Evolutionary conservation across 2,113 vertebrate species (phyloP).

Genomic region (Zosterops borbonicus): DNA sequence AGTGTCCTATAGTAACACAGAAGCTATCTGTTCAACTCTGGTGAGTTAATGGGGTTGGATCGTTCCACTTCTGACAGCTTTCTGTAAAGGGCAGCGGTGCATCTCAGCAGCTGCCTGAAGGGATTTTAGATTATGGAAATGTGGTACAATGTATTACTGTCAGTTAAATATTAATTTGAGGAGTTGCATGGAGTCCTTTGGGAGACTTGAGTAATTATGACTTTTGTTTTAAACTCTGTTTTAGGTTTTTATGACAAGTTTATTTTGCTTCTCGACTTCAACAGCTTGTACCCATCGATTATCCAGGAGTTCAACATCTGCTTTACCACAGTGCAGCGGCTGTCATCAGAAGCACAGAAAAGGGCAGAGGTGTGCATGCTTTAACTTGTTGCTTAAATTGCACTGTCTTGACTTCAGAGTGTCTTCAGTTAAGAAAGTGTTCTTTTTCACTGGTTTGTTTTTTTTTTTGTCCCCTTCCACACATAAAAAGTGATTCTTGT

Average conservation of each 20-base stretch:
- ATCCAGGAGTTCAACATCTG: constrained; percentile 99
- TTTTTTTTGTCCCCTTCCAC: not conserved
- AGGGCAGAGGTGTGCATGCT: constrained; percentile 54
- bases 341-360: constrained; percentile 70
- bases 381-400: not conserved
- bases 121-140: not conserved
- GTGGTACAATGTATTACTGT: not conserved
- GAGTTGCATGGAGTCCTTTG: not conserved
- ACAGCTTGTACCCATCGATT: constrained; percentile 98
- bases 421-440: not conserved
- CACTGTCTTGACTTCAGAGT: not conserved
- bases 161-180: not conserved
- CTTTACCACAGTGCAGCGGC: constrained; percentile 92
- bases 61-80: constrained; percentile 76
- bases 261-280: constrained; percentile 98
- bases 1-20: constrained; percentile 76
- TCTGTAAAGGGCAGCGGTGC: not conserved
- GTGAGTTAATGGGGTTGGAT: constrained; percentile 71
- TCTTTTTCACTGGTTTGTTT: not conserved
- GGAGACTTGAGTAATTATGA: not conserved
- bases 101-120: not conserved
- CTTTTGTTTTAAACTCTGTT: constrained; percentile 57
- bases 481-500: not conserved
- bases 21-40: constrained; percentile 75
- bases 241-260: constrained; percentile 99